Conservation (phyloP, 2,888 invertebrate species). For the Notodonta dromedarius region DNA sequence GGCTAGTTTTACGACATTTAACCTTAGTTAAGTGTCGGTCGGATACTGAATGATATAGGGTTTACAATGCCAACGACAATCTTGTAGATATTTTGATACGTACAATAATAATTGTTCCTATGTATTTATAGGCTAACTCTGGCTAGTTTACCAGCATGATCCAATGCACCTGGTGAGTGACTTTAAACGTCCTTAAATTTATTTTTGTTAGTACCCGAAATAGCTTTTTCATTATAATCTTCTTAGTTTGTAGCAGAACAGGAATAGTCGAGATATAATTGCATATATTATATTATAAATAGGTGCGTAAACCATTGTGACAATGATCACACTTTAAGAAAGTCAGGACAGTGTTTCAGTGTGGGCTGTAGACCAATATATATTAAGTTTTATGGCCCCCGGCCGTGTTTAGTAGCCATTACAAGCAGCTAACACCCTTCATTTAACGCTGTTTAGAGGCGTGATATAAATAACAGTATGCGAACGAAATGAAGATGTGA, state of each 20-base stretch:
- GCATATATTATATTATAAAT: not conserved
- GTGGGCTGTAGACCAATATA: slow-evolving; percentile 46
- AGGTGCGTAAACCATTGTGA: slow-evolving; percentile 9
- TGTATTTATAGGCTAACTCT: too few relatives aligned
- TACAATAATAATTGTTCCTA: too few relatives aligned
- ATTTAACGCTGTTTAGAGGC: slow-evolving; percentile 46
- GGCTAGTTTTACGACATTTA: not conserved
- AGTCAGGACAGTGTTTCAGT: slow-evolving; percentile 32
- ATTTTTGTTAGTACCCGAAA: too few relatives aligned
- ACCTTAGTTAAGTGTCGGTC: not conserved
- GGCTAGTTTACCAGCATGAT: too few relatives aligned
- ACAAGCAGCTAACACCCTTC: slow-evolving; percentile 44
- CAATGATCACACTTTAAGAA: slow-evolving; percentile 26
- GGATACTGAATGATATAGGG: not conserved
- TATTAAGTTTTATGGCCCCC: slow-evolving; percentile 50
- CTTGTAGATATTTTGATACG: too few relatives aligned
- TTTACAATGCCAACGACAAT: too few relatives aligned
- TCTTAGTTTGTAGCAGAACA: not conserved
- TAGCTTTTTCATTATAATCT: too few relatives aligned
- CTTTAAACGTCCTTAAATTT: too few relatives aligned
- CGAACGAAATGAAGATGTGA: slow-evolving; percentile 18
- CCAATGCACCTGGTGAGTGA: too few relatives aligned
- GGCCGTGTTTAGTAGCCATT: slow-evolving; percentile 47
- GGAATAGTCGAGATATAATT: not conserved
- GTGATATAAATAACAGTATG: slow-evolving; percentile 27